Evolutionary conservation across 1,140 invertebrate genomes (phyloP), one percentile per base, ranked within the genome.

Genomic region (Vanessa atalanta): DNA sequence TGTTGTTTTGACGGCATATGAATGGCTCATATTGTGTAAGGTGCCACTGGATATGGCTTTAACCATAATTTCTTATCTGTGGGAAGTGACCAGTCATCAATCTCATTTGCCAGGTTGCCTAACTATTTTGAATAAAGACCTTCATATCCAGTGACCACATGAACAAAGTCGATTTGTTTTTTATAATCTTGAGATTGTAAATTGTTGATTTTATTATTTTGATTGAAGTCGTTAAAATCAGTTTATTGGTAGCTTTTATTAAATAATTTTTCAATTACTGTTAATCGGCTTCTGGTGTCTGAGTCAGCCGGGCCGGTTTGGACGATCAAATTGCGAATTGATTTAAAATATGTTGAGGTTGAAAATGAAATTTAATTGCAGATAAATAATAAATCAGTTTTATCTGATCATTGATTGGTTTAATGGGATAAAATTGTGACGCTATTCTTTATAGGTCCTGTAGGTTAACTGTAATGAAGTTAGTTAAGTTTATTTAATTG

Each of bases 261-360:
- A 37, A 65, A 48, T 65, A 65, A 65, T 65, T 26, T 20, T 15
- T 48, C 53, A 12, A 20, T 14, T 16, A 20, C 15, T 11, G 53
- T 5, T 43, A 43, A 43, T 43, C 53, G n/a, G 53, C 20, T 20
- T 26, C 16, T 57, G 51, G 20, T 23, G 53, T 57, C 53, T 37
- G 57, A 26, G 26, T 5, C 26, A 1, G 5, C 3, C 14, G 13
- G 57, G 15, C 63, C 47, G 16, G 63, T 48, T 65, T 48, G 2
- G 53, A 57, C 53, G 53, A 57, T 61, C 23, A 15, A 61, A 61
- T 61, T 61, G 57, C 57, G 15, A 61, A 61, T 61, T 61, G 57
- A 37, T 61, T 31, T 15, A 57, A 57, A 57, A 23, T 14, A 57
- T 23, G 13, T 13, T 16, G 55, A 31, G 13, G 57, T 37, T 61